Conservation (phyloP, 2,888 invertebrate genomes). For the Hymenopus coronatus region DNA sequence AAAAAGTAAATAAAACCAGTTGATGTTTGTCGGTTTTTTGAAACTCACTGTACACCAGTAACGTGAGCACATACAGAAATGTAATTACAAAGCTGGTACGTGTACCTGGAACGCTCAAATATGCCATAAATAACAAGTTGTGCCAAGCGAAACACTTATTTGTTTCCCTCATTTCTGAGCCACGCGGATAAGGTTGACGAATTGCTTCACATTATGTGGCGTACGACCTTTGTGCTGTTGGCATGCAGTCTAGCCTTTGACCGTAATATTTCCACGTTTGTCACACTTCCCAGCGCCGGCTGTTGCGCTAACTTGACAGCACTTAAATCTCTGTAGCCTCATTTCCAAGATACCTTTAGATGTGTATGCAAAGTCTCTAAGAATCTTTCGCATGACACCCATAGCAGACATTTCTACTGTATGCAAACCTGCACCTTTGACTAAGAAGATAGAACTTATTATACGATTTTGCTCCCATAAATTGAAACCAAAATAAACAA, state of each 20-base stretch:
- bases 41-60: background rate
- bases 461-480: no score
- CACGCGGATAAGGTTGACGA: background rate
- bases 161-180: background rate
- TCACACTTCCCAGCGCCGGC: background rate
- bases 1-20: background rate
- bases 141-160: background rate
- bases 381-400: no score
- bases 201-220: background rate
- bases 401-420: no score
- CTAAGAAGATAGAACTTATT: no score
- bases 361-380: no score
- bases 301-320: background rate
- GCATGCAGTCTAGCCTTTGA: background rate
- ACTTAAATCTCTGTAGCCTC: background rate
- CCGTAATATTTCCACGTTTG: background rate
- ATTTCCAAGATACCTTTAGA: no score
- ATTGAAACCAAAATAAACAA: no score
- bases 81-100: background rate
- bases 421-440: no score
- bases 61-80: background rate
- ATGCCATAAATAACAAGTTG: background rate
- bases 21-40: background rate
- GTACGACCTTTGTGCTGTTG: background rate
- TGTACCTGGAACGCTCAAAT: background rate